Evolutionary conservation across 2,113 vertebrate species (phyloP).

Genomic region (Mus pahari): DNA sequence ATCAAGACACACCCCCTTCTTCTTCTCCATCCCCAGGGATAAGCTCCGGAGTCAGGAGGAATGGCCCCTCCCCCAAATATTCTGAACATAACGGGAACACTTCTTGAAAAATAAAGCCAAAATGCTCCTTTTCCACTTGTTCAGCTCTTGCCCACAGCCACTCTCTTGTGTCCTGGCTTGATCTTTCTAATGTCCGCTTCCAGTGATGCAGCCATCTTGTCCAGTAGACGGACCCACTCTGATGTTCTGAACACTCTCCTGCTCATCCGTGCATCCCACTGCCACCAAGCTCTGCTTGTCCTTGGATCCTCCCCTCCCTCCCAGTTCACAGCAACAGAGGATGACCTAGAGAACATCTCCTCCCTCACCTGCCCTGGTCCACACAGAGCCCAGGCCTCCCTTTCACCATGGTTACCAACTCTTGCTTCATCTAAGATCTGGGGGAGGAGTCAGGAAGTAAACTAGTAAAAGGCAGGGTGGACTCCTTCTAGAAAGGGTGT

Average conservation of each 20-base stretch:
- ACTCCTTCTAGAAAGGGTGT: not conserved
- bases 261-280: not conserved
- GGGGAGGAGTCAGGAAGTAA: conserved; percentile 8
- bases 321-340: not conserved
- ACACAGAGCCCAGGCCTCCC: not conserved
- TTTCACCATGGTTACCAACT: not conserved
- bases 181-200: not conserved
- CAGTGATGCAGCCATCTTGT: fast-evolving
- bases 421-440: not conserved
- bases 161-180: fast-evolving
- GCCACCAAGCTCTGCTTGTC: not conserved
- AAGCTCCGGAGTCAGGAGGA: not conserved
- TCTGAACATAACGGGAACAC: not conserved
- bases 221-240: fast-evolving
- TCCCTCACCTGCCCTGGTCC: not conserved
- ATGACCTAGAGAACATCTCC: not conserved
- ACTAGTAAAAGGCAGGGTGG: conserved; percentile 13
- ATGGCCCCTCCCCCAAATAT: not conserved
- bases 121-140: not conserved
- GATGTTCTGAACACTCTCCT: not conserved
- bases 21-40: not conserved
- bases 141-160: not conserved
- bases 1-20: not conserved
- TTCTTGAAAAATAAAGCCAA: not conserved
- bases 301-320: not conserved